These are phyloP conservation scores for Onychostoma macrolepis DNA, from an alignment of 2,113 vertebrate species.

Conservation along the genomic window DNA sequence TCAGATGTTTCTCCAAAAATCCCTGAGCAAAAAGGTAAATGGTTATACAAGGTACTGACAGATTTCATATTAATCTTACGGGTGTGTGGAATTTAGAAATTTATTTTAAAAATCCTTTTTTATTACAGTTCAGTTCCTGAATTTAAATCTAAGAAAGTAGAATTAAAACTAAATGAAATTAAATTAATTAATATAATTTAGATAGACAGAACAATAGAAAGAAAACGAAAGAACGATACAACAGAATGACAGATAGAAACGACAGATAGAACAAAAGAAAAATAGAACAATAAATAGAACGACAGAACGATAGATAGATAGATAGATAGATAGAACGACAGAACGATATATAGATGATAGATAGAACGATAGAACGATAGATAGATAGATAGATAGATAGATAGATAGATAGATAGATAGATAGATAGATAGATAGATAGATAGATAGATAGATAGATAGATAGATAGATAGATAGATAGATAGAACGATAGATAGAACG, in stretches of 20 bases:
- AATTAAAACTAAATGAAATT: neutral
- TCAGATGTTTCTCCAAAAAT: slow-evolving; percentile 23
- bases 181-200: no score
- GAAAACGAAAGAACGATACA: neutral
- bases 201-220: neutral
- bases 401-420: neutral
- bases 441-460: neutral
- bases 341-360: neutral
- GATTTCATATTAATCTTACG: neutral
- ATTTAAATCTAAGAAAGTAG: neutral
- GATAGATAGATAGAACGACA: fast-evolving
- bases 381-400: neutral
- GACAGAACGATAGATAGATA: neutral
- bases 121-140: neutral
- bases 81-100: neutral
- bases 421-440: neutral
- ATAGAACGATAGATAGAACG: neutral
- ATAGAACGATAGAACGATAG: neutral
- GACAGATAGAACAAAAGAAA: neutral
- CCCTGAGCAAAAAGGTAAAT: neutral
- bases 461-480: neutral
- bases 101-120: neutral
- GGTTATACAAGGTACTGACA: neutral
- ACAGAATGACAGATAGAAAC: neutral
- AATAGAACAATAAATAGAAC: neutral